Percentiles rank a stretch among this genome's conserved stretches.
phyloP scores from a whole-genome alignment of 2,797 vertebrate species.

The Heterohyrax brucei region DNA sequence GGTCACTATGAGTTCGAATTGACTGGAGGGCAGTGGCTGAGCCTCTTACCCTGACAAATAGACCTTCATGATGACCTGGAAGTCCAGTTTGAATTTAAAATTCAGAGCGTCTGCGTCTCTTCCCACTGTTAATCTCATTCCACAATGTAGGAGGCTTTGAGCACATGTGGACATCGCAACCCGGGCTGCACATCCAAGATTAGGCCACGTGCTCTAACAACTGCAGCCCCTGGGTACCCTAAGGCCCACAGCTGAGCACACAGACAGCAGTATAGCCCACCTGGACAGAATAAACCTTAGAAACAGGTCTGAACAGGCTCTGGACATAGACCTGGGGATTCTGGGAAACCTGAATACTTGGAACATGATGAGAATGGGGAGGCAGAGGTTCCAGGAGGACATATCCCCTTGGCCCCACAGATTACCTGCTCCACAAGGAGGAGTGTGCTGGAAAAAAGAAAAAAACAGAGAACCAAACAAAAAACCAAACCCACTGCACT shows the following conservation, averaged over 20 bases:
- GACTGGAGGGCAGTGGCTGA: background rate
- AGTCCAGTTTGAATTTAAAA: conserved; percentile 6
- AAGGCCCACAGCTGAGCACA: background rate
- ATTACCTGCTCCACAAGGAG: background rate
- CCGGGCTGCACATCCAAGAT: background rate
- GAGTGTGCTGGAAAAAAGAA: background rate
- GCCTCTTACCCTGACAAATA: background rate
- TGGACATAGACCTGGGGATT: background rate
- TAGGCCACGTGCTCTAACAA: background rate
- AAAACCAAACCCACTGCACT: too few relatives aligned
- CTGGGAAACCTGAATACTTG: background rate
- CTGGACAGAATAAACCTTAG: background rate
- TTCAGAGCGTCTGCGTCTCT: background rate
- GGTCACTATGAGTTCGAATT: too few relatives aligned
- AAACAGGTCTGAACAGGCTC: background rate
- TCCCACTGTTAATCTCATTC: background rate
- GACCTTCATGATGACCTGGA: background rate
- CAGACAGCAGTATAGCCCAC: background rate
- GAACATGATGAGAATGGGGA: background rate
- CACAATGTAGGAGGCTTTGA: background rate
- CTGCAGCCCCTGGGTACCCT: rapidly evolving
- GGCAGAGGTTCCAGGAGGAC: background rate
- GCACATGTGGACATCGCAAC: rapidly evolving
- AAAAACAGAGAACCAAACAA: too few relatives aligned
- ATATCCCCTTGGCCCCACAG: too few relatives aligned